Conservation (phyloP, 2,797 vertebrate species). For the Molossus alvarezi region DNA sequence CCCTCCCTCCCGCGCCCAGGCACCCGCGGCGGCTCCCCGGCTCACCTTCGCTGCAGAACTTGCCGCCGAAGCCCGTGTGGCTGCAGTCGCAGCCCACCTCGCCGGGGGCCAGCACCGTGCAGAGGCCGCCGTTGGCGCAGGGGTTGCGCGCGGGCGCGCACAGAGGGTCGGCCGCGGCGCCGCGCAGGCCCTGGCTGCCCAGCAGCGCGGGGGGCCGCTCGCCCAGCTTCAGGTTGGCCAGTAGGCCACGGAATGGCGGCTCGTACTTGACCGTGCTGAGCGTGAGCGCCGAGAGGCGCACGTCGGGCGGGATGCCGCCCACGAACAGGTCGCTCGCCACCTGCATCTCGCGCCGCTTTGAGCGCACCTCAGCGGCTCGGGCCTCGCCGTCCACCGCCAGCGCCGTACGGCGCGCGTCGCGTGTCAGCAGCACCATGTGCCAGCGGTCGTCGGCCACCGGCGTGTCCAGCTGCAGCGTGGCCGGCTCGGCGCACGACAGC, state of each 20-base stretch:
- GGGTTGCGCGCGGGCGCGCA: conserved; percentile 93
- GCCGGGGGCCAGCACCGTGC: conserved; percentile 92
- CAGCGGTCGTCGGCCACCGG: conserved; percentile 94
- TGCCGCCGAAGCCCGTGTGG: conserved; percentile 94
- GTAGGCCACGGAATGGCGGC: conserved; percentile 94
- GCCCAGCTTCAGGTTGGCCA: conserved; percentile 95
- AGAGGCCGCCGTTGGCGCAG: conserved; percentile 96
- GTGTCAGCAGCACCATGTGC: conserved; percentile 94
- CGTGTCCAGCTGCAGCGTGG: conserved; percentile 93
- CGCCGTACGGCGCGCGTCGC: conserved; percentile 93
- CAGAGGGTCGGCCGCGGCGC: conserved; percentile 92
- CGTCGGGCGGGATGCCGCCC: conserved; percentile 96
- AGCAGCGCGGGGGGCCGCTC: conserved; percentile 93
- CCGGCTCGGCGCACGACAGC: conserved; percentile 96
- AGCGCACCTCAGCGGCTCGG: conserved; percentile 94
- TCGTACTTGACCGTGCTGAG: conserved; percentile 98
- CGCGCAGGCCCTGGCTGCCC: conserved; percentile 95
- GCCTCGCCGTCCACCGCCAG: conserved; percentile 95
- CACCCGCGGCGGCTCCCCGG: neutral
- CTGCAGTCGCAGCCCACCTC: conserved; percentile 95
- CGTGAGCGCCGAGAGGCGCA: conserved; percentile 96
- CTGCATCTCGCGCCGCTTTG: conserved; percentile 96
- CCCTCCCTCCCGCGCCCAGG: neutral
- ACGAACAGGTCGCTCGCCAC: conserved; percentile 97
- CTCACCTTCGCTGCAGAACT: conserved; percentile 97